A percentile compares a stretch with the other conserved stretches of the same genome.
Conservation (phyloP, 1,140 invertebrate genomes). For the Aphaenogaster rudis region DNA sequence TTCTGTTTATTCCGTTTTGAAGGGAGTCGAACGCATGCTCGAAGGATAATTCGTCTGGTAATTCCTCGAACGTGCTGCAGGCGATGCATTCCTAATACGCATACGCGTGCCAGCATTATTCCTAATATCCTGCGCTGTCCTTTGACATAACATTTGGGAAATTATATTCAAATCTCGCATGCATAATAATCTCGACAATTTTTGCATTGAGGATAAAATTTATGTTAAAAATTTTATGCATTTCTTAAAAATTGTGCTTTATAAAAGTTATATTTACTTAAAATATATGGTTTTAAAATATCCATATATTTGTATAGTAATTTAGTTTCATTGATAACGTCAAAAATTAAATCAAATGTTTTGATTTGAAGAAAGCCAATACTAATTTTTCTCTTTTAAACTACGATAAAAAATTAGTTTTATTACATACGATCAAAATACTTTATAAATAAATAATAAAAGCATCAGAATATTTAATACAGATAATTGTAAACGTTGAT, state of each 20-base stretch:
- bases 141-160: constrained; percentile 57
- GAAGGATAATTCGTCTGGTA: constrained; percentile 67
- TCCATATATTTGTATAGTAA: background rate
- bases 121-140: constrained; percentile 47
- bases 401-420: background rate
- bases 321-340: constrained; percentile 15
- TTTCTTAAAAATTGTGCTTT: constrained; percentile 16
- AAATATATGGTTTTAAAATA: constrained; percentile 16
- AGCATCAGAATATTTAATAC: background rate
- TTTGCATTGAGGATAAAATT: constrained; percentile 19
- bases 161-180: constrained; percentile 45
- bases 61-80: constrained; percentile 56
- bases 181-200: constrained; percentile 33
- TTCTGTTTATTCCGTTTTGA: constrained; percentile 37
- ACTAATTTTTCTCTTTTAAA: background rate
- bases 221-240: background rate
- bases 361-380: background rate
- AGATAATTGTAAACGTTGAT: background rate
- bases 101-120: constrained; percentile 51
- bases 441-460: background rate
- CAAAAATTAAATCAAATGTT: background rate
- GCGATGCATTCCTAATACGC: constrained; percentile 44
- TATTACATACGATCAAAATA: background rate
- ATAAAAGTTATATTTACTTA: background rate
- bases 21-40: constrained; percentile 45